These are phyloP conservation scores for Pagetopsis macropterus DNA, from an alignment of 2,797 vertebrate species.

Conservation along the genomic window DNA sequence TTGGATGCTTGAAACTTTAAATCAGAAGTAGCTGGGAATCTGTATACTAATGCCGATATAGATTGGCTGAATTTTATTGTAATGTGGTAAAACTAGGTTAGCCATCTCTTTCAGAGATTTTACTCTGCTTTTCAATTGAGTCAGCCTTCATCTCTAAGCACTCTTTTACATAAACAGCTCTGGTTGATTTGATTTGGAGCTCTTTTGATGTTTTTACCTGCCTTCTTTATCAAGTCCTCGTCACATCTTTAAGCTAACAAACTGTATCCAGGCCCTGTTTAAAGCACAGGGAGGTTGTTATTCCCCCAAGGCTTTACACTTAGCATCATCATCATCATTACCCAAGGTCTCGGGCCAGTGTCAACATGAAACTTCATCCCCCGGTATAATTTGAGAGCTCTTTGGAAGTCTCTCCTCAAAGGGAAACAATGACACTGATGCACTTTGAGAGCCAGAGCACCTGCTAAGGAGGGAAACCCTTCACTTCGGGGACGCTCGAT, in stretches of 20 bases:
- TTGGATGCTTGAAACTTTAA: conserved; percentile 44
- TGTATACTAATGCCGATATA: conserved; percentile 51
- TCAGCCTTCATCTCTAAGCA: conserved; percentile 65
- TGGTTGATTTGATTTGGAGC: conserved; percentile 70
- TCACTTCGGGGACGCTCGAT: conserved; percentile 42
- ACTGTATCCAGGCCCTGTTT: conserved; percentile 60
- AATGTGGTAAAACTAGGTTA: conserved; percentile 68
- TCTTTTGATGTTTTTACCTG: conserved; percentile 79
- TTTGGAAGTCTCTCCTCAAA: conserved; percentile 74
- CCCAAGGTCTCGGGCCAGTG: conserved; percentile 66
- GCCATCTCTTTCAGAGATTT: conserved; percentile 50
- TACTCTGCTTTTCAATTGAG: conserved; percentile 64
- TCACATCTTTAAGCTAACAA: conserved; percentile 67
- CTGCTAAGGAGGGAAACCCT: conserved; percentile 65
- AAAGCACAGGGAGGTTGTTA: conserved; percentile 65
- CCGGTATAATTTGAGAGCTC: conserved; percentile 68
- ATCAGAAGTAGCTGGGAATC: conserved; percentile 63
- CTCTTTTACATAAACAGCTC: conserved; percentile 74
- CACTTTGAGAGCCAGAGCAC: conserved; percentile 61
- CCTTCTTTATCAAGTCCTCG: conserved; percentile 72
- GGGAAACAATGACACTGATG: conserved; percentile 68
- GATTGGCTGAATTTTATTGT: conserved; percentile 60
- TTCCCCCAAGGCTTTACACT: conserved; percentile 67
- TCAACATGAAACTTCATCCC: conserved; percentile 71
- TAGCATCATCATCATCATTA: conserved; percentile 73